Conservation (phyloP, 2,113 vertebrate species). For the Vulpes lagopus region DNA sequence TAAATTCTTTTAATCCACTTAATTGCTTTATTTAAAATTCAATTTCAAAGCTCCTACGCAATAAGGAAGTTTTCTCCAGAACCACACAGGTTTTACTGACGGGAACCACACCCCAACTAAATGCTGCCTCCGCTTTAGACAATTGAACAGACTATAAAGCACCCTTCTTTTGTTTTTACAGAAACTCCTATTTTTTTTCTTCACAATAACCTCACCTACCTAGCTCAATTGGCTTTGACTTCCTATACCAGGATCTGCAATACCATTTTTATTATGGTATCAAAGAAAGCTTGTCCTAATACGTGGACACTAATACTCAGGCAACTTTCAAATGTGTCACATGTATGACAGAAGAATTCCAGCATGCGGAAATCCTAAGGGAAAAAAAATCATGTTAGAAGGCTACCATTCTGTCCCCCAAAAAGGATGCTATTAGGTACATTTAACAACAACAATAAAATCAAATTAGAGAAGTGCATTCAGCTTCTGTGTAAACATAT, state of each 20-base stretch:
- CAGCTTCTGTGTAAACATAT: background rate
- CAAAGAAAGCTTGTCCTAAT: background rate
- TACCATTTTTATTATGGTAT: background rate
- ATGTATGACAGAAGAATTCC: background rate
- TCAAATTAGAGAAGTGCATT: background rate
- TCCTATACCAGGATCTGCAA: background rate
- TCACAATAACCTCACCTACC: background rate
- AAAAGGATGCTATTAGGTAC: background rate
- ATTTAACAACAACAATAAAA: background rate
- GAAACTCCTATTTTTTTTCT: background rate
- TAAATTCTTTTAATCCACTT: background rate
- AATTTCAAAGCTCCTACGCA: background rate
- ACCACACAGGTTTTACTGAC: rapidly evolving
- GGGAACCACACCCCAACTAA: background rate
- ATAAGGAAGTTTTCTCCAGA: background rate
- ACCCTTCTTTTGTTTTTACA: background rate
- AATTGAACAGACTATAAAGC: background rate
- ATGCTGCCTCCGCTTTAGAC: too few relatives aligned
- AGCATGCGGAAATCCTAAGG: background rate
- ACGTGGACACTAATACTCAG: background rate
- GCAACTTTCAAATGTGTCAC: background rate
- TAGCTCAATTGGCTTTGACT: background rate
- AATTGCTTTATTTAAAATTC: background rate
- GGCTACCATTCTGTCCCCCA: background rate
- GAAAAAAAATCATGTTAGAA: background rate